Conservation (phyloP, 2,797 vertebrate genomes). For the Myiotriccus ornatus region DNA sequence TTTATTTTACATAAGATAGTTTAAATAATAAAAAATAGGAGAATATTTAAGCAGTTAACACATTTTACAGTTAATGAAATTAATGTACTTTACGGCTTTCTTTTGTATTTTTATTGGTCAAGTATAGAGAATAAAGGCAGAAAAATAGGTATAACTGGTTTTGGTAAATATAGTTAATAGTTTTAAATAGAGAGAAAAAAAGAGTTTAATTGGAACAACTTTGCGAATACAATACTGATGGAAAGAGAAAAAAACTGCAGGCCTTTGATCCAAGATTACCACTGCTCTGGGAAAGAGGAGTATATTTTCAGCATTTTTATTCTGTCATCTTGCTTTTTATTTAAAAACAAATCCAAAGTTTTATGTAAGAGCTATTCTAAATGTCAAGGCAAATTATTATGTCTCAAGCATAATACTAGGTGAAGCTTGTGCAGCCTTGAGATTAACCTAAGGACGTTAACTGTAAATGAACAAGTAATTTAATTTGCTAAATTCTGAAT, state of each 20-base stretch:
- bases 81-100: not conserved
- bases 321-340: not conserved
- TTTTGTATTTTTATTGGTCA: not conserved
- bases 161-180: not conserved
- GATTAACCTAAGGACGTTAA: conserved; percentile 1
- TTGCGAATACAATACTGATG: not conserved
- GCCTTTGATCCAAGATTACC: not conserved
- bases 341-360: not conserved
- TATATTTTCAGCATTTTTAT: conserved; percentile 7
- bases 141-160: not conserved
- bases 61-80: not conserved
- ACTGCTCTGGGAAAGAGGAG: not conserved
- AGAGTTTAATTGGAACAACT: not conserved
- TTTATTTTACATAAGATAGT: not conserved
- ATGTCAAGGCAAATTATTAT: conserved; percentile 3
- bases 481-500: not conserved
- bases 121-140: not conserved
- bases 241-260: not conserved
- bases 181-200: not conserved
- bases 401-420: not conserved
- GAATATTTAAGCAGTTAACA: not conserved
- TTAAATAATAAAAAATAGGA: not conserved
- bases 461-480: conserved; percentile 9
- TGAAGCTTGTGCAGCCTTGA: conserved; percentile 22
- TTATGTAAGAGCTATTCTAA: conserved; percentile 16